Conservation (phyloP, 64 coral and sea anemone genomes). For the Actinia equina region DNA sequence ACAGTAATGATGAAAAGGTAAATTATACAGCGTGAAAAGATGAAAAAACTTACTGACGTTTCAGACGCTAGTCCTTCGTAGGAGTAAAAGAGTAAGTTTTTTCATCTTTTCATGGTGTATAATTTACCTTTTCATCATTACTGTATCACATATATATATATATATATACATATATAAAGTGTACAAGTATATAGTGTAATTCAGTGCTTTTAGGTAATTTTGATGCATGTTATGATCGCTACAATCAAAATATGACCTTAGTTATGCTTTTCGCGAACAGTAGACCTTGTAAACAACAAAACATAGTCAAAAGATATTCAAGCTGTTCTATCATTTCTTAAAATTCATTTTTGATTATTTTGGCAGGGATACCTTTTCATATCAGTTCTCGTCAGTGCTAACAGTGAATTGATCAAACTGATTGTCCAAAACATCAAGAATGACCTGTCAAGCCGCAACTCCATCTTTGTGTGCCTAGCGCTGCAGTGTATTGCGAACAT, state of each 20-base stretch:
- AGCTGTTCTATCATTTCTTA: no score
- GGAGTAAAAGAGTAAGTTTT: no score
- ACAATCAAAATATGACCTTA: neutral
- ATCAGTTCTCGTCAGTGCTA: constrained; percentile 93
- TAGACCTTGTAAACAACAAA: neutral
- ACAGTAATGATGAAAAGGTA: no score
- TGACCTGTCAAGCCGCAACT: constrained; percentile 90
- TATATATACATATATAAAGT: no score
- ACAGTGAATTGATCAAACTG: constrained; percentile 92
- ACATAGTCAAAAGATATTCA: no score
- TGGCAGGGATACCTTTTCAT: constrained; percentile 90
- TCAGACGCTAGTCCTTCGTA: no score
- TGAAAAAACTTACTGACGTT: no score
- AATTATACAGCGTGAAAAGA: no score
- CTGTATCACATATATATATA: no score
- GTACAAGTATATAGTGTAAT: neutral
- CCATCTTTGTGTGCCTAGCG: constrained; percentile 85
- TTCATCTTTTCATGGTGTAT: no score
- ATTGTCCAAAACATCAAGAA: constrained; percentile 98
- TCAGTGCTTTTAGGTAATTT: neutral
- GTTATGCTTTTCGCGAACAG: neutral
- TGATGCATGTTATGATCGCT: neutral
- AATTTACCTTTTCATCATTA: no score
- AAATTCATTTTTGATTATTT: constrained; percentile 3
- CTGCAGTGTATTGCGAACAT: constrained; percentile 97